phyloP scores from a whole-genome alignment of 2,888 invertebrate genomes.

The Caenorhabditis drosophilae region DNA sequence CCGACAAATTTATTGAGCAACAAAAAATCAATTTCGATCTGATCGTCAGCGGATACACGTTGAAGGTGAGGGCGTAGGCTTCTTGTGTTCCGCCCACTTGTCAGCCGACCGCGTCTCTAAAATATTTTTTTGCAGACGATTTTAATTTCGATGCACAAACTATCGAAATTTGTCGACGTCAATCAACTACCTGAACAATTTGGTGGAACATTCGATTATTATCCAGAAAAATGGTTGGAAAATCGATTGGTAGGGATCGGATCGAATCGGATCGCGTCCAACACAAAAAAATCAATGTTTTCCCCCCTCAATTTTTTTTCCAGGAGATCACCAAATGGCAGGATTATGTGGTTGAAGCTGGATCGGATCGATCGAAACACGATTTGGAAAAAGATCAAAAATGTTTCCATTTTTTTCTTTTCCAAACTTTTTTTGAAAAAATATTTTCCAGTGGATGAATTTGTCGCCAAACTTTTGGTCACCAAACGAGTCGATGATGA shows the following conservation, averaged over 20 bases:
- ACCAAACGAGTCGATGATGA: constrained; percentile 34
- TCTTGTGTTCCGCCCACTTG: not conserved
- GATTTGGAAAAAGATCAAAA: constrained; percentile 18
- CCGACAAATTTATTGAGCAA: constrained; percentile 81
- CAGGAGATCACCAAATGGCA: constrained; percentile 35
- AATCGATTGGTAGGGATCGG: constrained; percentile 82
- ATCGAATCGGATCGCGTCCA: too few species aligned
- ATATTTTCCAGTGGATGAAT: constrained; percentile 36
- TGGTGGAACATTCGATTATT: constrained; percentile 78
- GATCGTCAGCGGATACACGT: constrained; percentile 59
- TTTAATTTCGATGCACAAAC: constrained; percentile 77
- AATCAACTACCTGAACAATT: constrained; percentile 79
- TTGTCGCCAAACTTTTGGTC: constrained; percentile 17
- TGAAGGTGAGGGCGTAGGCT: constrained; percentile 47
- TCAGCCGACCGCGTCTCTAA: not conserved
- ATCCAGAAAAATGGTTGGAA: constrained; percentile 80
- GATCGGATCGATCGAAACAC: constrained; percentile 17
- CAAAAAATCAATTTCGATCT: constrained; percentile 73
- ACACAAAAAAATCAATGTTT: not conserved
- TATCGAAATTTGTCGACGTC: constrained; percentile 78
- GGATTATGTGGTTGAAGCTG: constrained; percentile 16
- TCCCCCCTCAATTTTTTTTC: too few species aligned
- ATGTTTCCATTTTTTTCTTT: constrained; percentile 6
- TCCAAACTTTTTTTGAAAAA: not conserved
- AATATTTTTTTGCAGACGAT: constrained; percentile 75